These are phyloP conservation scores for Plecotus auritus DNA, from an alignment of 2,113 vertebrate species.

Conservation along the genomic window DNA sequence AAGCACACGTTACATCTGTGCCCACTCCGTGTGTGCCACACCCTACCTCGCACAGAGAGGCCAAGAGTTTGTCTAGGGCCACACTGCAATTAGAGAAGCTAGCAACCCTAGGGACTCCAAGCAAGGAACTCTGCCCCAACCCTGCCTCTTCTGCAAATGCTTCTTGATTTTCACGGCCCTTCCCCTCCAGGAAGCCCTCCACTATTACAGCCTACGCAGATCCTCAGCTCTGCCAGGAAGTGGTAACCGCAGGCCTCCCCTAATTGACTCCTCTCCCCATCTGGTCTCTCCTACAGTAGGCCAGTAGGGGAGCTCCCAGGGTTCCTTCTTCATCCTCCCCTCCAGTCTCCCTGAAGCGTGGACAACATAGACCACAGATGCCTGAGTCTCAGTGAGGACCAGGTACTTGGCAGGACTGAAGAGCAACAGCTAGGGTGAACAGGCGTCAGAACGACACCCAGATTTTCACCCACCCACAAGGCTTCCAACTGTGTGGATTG, in stretches of 20 bases:
- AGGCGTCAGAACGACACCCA: not conserved
- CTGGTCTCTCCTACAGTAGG: not conserved
- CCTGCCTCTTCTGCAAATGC: not conserved
- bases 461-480: not conserved
- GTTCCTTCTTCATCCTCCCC: not conserved
- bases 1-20: not conserved
- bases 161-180: slow-evolving; percentile 8
- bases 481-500: not conserved
- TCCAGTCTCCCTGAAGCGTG: not conserved
- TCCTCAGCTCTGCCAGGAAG: slow-evolving; percentile 31
- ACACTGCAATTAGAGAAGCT: not conserved
- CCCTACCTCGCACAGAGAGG: not conserved
- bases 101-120: not conserved
- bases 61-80: not conserved
- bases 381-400: not conserved
- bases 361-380: not conserved
- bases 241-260: slow-evolving; percentile 25
- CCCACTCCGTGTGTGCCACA: not conserved
- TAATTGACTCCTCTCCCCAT: not conserved
- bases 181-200: slow-evolving; percentile 54
- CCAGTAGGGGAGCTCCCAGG: not conserved
- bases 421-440: not conserved
- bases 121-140: not conserved
- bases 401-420: not conserved
- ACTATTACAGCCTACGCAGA: not conserved